Conservation (phyloP, 2,113 vertebrate species). For the Cranoglanis bouderius region DNA sequence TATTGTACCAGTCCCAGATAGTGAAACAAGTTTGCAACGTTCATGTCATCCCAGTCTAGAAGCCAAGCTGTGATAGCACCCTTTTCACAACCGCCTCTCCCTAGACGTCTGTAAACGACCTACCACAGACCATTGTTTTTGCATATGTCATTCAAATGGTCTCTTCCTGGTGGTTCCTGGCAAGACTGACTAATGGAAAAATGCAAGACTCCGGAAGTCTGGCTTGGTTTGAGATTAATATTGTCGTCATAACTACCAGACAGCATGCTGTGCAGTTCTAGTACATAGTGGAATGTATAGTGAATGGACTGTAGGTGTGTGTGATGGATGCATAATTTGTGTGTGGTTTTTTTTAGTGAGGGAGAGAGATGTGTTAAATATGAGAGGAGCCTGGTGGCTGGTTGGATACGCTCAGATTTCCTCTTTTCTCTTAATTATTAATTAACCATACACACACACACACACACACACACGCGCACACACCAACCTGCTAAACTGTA, state of each 20-base stretch:
- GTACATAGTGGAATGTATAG: not conserved
- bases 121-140: not conserved
- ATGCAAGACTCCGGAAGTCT: not conserved
- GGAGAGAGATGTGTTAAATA: conserved; percentile 31
- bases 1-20: not conserved
- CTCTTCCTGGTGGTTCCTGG: not conserved
- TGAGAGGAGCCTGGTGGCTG: conserved; percentile 26
- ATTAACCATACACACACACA: conserved; percentile 10
- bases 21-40: not conserved
- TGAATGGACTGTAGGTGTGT: not conserved
- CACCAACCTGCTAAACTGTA: not conserved
- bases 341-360: not conserved
- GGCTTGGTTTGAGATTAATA: not conserved
- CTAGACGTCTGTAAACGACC: not conserved
- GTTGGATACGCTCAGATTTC: conserved; percentile 50
- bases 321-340: not conserved
- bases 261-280: not conserved
- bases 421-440: conserved; percentile 55
- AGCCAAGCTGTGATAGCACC: not conserved
- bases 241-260: not conserved
- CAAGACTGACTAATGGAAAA: not conserved
- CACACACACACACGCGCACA: not conserved
- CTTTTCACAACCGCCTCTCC: not conserved
- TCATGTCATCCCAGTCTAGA: not conserved
- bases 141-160: conserved; percentile 24